Conservation (phyloP, 2,888 invertebrate species). For the Drosophila suboccidentalis region DNA sequence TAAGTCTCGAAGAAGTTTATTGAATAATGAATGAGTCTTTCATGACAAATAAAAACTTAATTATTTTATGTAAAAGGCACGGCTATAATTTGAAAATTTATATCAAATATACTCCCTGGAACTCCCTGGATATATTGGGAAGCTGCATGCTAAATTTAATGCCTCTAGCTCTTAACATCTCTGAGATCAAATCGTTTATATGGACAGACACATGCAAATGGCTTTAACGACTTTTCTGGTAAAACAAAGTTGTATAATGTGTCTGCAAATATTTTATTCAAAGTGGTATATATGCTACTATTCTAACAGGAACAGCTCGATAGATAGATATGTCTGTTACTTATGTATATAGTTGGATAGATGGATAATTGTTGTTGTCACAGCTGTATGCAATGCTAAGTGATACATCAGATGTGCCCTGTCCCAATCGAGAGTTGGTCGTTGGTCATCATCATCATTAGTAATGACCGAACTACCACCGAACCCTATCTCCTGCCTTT, state of each 20-base stretch:
- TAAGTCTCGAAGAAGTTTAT: no score
- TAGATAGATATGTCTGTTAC: background rate
- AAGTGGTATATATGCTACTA: no score
- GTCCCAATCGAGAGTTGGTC: slow-evolving; percentile 24
- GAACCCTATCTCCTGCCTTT: slow-evolving; percentile 11
- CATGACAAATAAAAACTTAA: no score
- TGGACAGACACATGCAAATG: background rate
- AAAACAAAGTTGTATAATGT: no score
- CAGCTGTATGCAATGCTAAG: slow-evolving; percentile 51
- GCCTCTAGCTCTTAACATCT: background rate
- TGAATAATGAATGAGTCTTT: no score
- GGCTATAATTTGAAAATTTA: no score
- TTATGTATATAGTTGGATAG: background rate
- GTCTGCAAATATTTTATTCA: no score
- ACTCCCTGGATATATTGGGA: no score
- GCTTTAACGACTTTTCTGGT: background rate
- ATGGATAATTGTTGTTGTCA: slow-evolving; percentile 33
- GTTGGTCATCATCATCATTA: slow-evolving; percentile 78
- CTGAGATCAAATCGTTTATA: background rate
- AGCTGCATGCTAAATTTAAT: background rate
- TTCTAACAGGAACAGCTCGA: background rate
- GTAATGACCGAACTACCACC: slow-evolving; percentile 68
- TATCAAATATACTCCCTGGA: no score
- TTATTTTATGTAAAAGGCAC: no score
- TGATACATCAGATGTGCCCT: slow-evolving; percentile 55